Conservation (phyloP, 2,797 vertebrate genomes). For the Coluber constrictor region DNA sequence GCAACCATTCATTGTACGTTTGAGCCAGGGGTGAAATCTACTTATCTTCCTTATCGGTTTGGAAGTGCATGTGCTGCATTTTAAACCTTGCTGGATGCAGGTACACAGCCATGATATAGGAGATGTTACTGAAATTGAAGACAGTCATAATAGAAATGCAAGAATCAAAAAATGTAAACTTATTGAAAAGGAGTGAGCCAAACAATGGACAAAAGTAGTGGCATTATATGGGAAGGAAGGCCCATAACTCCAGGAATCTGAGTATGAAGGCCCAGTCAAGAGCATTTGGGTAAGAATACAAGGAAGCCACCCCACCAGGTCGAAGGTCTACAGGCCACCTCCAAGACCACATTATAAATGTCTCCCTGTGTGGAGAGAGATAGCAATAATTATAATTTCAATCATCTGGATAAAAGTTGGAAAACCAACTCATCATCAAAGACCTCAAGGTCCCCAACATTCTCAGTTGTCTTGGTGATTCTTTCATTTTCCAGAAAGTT, state of each 20-base stretch:
- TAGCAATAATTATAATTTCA: neutral
- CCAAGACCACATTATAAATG: neutral
- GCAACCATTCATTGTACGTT: too few relatives aligned
- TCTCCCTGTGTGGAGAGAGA: neutral
- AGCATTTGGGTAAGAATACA: neutral
- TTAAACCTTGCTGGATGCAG: neutral
- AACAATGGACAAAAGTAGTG: neutral
- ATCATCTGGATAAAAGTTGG: neutral
- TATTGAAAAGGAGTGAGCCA: neutral
- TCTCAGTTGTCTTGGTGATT: neutral
- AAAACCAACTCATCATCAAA: neutral
- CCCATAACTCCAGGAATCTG: neutral
- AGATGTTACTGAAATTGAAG: neutral
- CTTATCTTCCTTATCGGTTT: too few relatives aligned
- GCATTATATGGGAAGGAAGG: neutral
- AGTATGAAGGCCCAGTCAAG: neutral
- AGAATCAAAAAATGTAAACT: neutral
- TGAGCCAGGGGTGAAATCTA: too few relatives aligned
- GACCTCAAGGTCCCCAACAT: neutral
- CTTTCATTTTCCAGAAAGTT: neutral
- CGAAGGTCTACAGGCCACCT: neutral
- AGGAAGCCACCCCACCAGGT: neutral
- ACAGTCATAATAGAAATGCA: neutral
- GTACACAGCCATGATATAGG: neutral
- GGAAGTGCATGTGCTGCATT: too few relatives aligned